A percentile compares a stretch with the other conserved stretches of the same genome.
Conservation (phyloP, 2,797 vertebrate genomes). For the Sebastiscus tertius region DNA sequence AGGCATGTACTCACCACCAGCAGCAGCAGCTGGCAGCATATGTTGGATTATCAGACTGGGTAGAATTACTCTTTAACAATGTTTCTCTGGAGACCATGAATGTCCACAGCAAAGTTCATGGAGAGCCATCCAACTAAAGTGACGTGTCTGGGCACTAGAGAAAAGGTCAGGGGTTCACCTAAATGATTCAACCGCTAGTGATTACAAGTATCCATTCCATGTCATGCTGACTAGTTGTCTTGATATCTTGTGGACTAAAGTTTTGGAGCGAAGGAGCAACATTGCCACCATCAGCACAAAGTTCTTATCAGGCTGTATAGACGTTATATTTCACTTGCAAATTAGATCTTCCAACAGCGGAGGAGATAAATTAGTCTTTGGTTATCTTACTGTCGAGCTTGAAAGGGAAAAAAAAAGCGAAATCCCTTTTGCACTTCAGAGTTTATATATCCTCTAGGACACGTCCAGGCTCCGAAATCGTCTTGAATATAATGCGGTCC, state of each 20-base stretch:
- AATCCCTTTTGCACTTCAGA: conserved; percentile 26
- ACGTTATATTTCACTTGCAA: background rate
- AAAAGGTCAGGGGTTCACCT: background rate
- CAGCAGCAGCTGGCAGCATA: background rate
- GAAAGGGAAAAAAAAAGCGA: background rate
- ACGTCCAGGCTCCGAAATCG: conserved; percentile 24
- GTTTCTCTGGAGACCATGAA: background rate
- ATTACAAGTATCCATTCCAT: background rate
- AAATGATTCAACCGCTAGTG: background rate
- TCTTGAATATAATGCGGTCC: conserved; percentile 15
- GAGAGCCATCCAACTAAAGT: background rate
- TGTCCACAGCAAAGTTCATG: background rate
- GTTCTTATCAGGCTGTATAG: background rate
- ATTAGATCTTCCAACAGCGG: background rate
- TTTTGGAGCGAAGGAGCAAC: background rate
- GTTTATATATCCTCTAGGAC: conserved; percentile 41
- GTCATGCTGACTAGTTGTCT: background rate
- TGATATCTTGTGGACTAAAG: background rate
- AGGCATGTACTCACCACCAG: background rate
- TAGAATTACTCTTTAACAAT: background rate
- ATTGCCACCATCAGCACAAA: background rate
- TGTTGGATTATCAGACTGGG: background rate
- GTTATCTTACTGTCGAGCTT: background rate
- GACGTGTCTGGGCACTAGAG: background rate
- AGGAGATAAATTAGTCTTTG: conserved; percentile 5